These are phyloP conservation scores for Hippocampus mohnikei DNA, from an alignment of 2,113 vertebrate genomes.

Conservation along the genomic window DNA sequence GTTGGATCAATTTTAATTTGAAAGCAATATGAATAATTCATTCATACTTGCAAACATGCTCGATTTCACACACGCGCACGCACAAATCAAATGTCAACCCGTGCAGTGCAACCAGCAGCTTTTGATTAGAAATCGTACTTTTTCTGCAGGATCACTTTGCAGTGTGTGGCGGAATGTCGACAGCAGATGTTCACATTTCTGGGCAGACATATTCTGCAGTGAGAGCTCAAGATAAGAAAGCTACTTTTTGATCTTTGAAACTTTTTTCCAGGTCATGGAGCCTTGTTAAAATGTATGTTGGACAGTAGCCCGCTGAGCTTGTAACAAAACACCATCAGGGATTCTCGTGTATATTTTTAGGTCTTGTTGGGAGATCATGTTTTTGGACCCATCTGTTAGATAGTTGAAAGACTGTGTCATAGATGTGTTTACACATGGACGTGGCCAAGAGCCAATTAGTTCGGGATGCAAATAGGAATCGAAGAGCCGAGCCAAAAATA, in stretches of 20 bases:
- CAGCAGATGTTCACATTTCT: background rate
- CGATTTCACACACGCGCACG: background rate
- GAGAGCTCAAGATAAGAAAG: background rate
- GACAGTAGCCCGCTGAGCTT: background rate
- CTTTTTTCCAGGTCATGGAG: slow-evolving; percentile 9
- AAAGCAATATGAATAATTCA: background rate
- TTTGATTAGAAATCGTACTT: background rate
- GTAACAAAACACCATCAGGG: slow-evolving; percentile 4
- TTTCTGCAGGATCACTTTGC: slow-evolving; percentile 1
- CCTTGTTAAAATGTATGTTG: slow-evolving; percentile 9
- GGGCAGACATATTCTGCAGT: background rate
- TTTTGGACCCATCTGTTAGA: background rate
- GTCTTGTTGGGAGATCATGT: background rate
- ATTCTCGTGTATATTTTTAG: background rate
- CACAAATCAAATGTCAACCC: background rate
- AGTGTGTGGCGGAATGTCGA: background rate
- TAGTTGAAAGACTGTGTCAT: background rate
- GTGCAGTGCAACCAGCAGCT: background rate
- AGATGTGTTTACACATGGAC: background rate
- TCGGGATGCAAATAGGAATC: background rate
- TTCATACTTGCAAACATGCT: background rate
- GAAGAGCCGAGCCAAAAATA: background rate
- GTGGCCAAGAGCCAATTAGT: background rate
- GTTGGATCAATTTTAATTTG: background rate
- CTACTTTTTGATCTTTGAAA: background rate